Evolutionary conservation across 2,888 invertebrate species (phyloP).

Genomic region (Plagodis pulveraria): DNA sequence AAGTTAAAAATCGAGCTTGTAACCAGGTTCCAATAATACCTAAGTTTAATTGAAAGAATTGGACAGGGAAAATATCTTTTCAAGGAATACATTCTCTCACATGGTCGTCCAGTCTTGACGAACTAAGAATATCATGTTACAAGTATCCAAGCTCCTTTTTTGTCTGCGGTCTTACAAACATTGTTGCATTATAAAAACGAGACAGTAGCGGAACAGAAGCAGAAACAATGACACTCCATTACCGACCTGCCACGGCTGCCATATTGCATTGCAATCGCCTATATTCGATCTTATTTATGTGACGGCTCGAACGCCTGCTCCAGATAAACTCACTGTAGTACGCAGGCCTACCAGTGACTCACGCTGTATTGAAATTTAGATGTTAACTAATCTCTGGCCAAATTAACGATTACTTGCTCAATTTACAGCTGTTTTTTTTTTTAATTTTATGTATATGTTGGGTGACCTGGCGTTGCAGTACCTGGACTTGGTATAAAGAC

Average conservation of each 20-base stretch:
- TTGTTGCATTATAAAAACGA: slow-evolving; percentile 19
- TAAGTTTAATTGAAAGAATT: too few species aligned
- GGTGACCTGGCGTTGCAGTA: too few species aligned
- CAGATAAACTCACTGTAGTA: slow-evolving; percentile 31
- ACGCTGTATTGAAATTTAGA: slow-evolving; percentile 26
- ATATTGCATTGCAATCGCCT: slow-evolving; percentile 58
- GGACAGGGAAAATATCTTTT: too few species aligned
- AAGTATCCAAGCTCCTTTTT: slow-evolving; percentile 8
- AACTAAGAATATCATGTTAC: slow-evolving; percentile 8
- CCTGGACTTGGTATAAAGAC: too few species aligned
- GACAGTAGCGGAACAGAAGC: slow-evolving; percentile 28
- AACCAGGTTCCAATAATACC: too few species aligned
- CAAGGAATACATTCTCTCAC: background rate
- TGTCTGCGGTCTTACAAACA: slow-evolving; percentile 13
- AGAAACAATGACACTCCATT: slow-evolving; percentile 41
- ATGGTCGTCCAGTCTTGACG: background rate
- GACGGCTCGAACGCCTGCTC: slow-evolving; percentile 30
- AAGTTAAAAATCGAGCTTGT: too few species aligned
- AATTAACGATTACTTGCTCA: background rate
- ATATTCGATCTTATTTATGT: slow-evolving; percentile 64
- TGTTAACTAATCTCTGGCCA: slow-evolving; percentile 19
- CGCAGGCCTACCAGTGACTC: slow-evolving; percentile 20
- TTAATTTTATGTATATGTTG: too few species aligned
- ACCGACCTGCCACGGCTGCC: slow-evolving; percentile 55
- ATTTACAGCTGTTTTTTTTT: too few species aligned